A percentile compares a stretch with the other conserved stretches of the same genome.
phyloP scores from a whole-genome alignment of 2,888 invertebrate species.

The Taphrorychus bicolor region DNA sequence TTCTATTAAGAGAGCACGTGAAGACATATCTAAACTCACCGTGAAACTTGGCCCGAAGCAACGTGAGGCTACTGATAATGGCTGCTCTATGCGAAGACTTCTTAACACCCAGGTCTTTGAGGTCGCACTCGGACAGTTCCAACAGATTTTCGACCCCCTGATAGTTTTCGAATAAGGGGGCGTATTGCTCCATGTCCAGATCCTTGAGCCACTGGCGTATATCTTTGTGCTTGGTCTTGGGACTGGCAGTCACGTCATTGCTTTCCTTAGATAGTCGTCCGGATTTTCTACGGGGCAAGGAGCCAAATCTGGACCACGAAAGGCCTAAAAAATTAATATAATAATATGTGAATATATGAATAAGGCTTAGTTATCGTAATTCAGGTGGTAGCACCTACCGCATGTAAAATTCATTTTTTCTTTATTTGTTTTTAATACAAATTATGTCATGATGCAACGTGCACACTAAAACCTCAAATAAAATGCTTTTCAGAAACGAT shows the following conservation, averaged over 20 bases:
- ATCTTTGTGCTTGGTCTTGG: constrained; percentile 61
- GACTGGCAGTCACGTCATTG: constrained; percentile 31
- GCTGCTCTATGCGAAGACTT: constrained; percentile 70
- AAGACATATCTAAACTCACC: constrained; percentile 54
- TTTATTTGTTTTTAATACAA: too few species aligned
- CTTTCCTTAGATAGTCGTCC: constrained; percentile 43
- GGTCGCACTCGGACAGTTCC: constrained; percentile 65
- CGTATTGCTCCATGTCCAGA: constrained; percentile 67
- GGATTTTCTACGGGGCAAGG: constrained; percentile 53
- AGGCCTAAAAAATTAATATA: constrained; percentile 49
- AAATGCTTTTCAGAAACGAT: too few species aligned
- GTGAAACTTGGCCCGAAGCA: constrained; percentile 67
- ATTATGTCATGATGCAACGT: too few species aligned
- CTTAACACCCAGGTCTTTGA: constrained; percentile 68
- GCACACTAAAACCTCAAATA: too few species aligned
- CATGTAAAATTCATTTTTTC: neutral
- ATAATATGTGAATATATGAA: neutral
- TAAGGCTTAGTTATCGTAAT: too few species aligned
- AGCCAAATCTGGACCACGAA: constrained; percentile 55
- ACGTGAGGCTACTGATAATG: constrained; percentile 70
- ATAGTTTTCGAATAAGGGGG: constrained; percentile 61
- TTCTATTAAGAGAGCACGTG: neutral
- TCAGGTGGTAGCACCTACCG: too few species aligned
- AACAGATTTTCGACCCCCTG: constrained; percentile 67
- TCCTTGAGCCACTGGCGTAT: constrained; percentile 67